Conservation (phyloP, 2,888 invertebrate species). For the Spialia ferax region DNA sequence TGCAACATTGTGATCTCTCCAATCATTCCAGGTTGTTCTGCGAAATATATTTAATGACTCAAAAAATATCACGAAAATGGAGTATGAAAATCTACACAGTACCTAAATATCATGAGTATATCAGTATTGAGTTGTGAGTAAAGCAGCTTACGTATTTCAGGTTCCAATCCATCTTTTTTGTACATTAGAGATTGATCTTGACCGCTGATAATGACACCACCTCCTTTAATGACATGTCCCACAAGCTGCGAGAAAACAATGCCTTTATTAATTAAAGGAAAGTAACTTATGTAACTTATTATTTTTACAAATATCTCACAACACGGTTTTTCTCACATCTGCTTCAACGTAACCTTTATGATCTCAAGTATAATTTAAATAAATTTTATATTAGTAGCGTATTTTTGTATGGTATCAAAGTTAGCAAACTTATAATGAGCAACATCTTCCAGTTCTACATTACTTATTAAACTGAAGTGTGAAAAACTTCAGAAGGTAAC, state of each 20-base stretch:
- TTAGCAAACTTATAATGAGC: too few relatives aligned
- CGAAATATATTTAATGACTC: slow-evolving; percentile 41
- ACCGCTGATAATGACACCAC: slow-evolving; percentile 91
- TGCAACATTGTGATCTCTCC: slow-evolving; percentile 94
- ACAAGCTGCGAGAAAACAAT: slow-evolving; percentile 87
- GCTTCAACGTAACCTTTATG: too few relatives aligned
- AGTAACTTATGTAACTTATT: neutral
- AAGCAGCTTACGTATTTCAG: slow-evolving; percentile 62
- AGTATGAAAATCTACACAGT: too few relatives aligned
- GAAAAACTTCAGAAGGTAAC: too few relatives aligned
- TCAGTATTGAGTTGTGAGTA: neutral
- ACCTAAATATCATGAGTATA: too few relatives aligned
- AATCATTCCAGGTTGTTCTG: slow-evolving; percentile 88
- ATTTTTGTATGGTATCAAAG: too few relatives aligned
- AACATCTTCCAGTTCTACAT: too few relatives aligned
- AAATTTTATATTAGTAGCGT: too few relatives aligned
- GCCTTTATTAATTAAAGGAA: neutral
- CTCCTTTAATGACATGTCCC: slow-evolving; percentile 91
- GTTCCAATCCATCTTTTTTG: slow-evolving; percentile 64
- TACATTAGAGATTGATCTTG: slow-evolving; percentile 88
- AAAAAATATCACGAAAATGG: neutral
- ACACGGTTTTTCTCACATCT: too few relatives aligned
- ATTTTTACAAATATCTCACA: neutral
- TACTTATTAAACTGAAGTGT: too few relatives aligned
- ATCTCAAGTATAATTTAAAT: too few relatives aligned